A percentile compares a stretch with the other conserved stretches of the same genome.
Evolutionary conservation across 2,113 vertebrate genomes (phyloP).

Genomic region (Canis aureus): DNA sequence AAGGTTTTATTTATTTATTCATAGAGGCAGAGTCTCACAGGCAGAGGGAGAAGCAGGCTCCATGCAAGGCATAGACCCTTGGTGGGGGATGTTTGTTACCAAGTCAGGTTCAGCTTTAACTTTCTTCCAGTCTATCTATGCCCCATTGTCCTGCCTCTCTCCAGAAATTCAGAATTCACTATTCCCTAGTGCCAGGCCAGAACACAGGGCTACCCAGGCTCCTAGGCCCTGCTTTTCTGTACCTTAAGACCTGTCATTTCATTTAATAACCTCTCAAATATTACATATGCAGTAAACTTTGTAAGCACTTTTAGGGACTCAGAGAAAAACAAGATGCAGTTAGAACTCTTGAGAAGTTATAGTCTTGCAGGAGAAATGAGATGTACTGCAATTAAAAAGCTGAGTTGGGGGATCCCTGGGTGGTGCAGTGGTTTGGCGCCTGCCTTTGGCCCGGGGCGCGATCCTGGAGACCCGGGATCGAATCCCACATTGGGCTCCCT

Average conservation of each 20-base stretch:
- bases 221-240: neutral
- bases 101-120: neutral
- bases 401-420: neutral
- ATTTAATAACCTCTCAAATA: neutral
- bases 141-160: neutral
- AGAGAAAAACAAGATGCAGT: neutral
- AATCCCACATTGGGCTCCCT: too few relatives aligned
- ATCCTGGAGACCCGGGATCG: too few relatives aligned
- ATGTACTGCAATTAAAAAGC: neutral
- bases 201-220: neutral
- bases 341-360: conserved; percentile 42
- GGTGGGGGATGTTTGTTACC: neutral
- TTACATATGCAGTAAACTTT: neutral
- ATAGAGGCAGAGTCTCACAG: too few relatives aligned
- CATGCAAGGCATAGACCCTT: neutral
- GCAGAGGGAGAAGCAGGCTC: too few relatives aligned
- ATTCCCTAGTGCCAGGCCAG: neutral
- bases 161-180: neutral
- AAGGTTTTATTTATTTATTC: too few relatives aligned
- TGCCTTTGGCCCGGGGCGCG: too few relatives aligned
- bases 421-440: neutral
- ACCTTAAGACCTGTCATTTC: neutral
- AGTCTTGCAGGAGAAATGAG: neutral
- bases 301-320: neutral
- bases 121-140: neutral